Conservation (phyloP, 2,888 invertebrate genomes). For the Eupithecia centaureata region DNA sequence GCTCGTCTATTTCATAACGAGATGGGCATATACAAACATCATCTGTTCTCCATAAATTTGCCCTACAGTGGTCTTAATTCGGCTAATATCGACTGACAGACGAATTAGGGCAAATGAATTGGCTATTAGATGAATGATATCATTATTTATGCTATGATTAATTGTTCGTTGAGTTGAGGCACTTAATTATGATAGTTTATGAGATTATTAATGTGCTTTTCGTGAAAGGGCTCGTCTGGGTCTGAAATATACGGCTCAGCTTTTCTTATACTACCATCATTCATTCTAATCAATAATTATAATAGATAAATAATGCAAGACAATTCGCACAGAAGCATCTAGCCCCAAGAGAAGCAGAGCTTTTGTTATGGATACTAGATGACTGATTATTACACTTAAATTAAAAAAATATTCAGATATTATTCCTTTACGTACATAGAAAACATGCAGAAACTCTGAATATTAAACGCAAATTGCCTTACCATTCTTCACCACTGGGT, state of each 20-base stretch:
- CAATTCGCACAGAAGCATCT: too few relatives aligned
- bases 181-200: conserved; percentile 10
- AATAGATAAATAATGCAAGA: too few relatives aligned
- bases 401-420: too few relatives aligned
- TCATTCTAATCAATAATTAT: too few relatives aligned
- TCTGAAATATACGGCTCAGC: not conserved
- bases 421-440: too few relatives aligned
- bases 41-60: conserved; percentile 15
- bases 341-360: too few relatives aligned
- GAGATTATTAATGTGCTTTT: conserved; percentile 6
- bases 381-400: too few relatives aligned
- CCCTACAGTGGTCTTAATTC: conserved; percentile 16
- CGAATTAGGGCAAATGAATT: conserved; percentile 41
- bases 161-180: conserved; percentile 21
- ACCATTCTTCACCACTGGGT: too few relatives aligned
- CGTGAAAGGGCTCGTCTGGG: not conserved
- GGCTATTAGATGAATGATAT: conserved; percentile 43
- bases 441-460: too few relatives aligned
- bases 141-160: conserved; percentile 46
- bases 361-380: too few relatives aligned
- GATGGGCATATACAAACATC: conserved; percentile 3
- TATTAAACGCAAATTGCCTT: too few relatives aligned
- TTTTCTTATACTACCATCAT: too few relatives aligned
- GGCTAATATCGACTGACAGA: conserved; percentile 36
- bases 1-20: not conserved